Evolutionary conservation across 2,797 vertebrate species (phyloP), one percentile per base, ranked within the genome.

Genomic region (Micropoecilia bifurca): DNA sequence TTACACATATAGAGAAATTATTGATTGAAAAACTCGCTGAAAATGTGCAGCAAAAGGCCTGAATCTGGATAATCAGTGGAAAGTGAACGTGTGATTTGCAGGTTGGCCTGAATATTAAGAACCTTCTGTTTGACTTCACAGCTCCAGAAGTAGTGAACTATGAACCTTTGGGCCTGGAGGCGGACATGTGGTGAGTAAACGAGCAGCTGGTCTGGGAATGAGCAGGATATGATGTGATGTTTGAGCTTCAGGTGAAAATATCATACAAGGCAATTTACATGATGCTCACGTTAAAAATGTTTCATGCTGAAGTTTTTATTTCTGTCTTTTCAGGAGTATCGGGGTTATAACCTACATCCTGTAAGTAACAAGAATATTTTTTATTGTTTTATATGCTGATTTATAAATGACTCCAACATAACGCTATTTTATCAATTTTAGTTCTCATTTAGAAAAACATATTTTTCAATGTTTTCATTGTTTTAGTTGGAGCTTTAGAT

Each of bases 101-200:
- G 79, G 61, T 66, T 78, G 61, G 81, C 63, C 74, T 86, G 68
- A 80, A 68, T 47, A 50, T 0, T 53, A 46, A 81, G 59, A 18
- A 66, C 3, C 3, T 39, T 0, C 5, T 82, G 30, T 76, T 79
- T 63, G 20, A 18, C 16, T n/a, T 9, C 81, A 41, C 95, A 99
- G 98, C 98, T 96, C 98, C 98, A 87, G 98, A 99, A 94, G 97
- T 99, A 75, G 98, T 99, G 76, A 99, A 99, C 95, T 99, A 99
- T 90, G 98, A 99, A 80, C 97, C 98, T 59, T 93, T 99, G 86
- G 98, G 98, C 85, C 96, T 99, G 79, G 98, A 99, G 95, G 98
- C 98, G 69, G 98, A 99, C 94, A 99, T 99, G 98, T 99, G 98
- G 98, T 99, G 95, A 97, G 98, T 82, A 73, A 78, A 73, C 50